These are phyloP conservation scores for Erpornis zantholeuca DNA, from an alignment of 2,113 vertebrate species.

Conservation along the genomic window DNA sequence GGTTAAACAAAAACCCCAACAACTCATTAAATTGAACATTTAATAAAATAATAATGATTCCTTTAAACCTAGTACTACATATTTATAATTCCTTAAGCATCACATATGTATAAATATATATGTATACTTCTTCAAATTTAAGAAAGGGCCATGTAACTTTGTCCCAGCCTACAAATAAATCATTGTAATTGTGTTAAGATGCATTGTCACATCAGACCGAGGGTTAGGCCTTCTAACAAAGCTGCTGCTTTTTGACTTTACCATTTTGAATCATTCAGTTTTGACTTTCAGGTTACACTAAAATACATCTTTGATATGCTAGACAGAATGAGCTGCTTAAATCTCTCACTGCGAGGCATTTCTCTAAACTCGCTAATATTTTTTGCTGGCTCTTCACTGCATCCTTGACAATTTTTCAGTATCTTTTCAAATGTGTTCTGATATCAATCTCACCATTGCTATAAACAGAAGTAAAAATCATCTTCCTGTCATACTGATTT, in stretches of 20 bases:
- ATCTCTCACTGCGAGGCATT: constrained; percentile 24
- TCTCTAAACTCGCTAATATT: constrained; percentile 2
- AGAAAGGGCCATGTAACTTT: background rate
- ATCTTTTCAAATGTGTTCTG: constrained; percentile 16
- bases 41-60: background rate
- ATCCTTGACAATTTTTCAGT: constrained; percentile 35
- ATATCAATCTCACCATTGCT: background rate
- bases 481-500: background rate
- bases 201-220: background rate
- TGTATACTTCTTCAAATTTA: background rate
- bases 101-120: background rate
- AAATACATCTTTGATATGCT: constrained; percentile 41
- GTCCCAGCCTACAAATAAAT: constrained; percentile 30
- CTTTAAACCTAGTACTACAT: background rate
- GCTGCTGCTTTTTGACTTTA: constrained; percentile 24
- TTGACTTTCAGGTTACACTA: constrained; percentile 50
- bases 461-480: constrained; percentile 24
- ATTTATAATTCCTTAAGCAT: constrained; percentile 23
- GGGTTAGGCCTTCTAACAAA: constrained; percentile 23
- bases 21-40: background rate
- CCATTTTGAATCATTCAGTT: constrained; percentile 53
- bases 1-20: background rate
- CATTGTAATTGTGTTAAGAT: constrained; percentile 40
- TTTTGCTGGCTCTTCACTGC: constrained; percentile 11
- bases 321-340: constrained; percentile 23